Evolutionary conservation across 2,113 vertebrate genomes (phyloP), one percentile per base, ranked within the genome.

Genomic region (Cettia cetti): DNA sequence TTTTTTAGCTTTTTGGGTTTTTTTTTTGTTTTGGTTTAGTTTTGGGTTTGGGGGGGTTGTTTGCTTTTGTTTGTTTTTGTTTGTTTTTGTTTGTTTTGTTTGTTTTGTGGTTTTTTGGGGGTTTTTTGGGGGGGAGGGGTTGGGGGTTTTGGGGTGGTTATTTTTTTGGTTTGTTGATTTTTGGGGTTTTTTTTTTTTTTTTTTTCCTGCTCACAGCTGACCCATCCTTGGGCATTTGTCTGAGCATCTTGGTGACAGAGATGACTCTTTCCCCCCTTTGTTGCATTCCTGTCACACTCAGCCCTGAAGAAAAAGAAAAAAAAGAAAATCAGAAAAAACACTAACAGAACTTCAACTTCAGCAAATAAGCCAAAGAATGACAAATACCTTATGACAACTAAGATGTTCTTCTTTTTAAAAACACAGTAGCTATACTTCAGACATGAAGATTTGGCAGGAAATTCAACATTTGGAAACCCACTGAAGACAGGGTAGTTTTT

Each of bases 321-420:
- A 31, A 56, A 47, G 95, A 84, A 66, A 33, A 87, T 37, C 26
- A 84, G 15, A 64, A 82, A 88, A 90, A 90, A 96, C 47, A 30
- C 64, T 80, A 95, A 52, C 69, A 90, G 50, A 87, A 79, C 78
- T 92, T 95, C 80, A 86, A 44, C 77, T 96, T 93, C 61, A 93
- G 75, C 50, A 94, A 94, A 77, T 82, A 94, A 92, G 69, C 44
- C 31, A 68, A 96, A 85, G 89, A 92, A 92, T 96, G 92, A 95
- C 84, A 96, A 92, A 97, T 96, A 42, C 24, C 10, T 88, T 94
- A 63, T 93, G 94, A 97, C 95, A 96, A 80, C 54, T 74, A 75
- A 82, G 83, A 83, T 93, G 81, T 95, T 95, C 35, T 11, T 65
- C 30, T 80, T 91, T 77, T 92, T 31, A 85, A 90, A 70, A 94